A percentile compares a stretch with the other conserved stretches of the same genome.
These are phyloP conservation scores for Agapornis roseicollis DNA, from an alignment of 2,113 vertebrate genomes.

Conservation along the genomic window DNA sequence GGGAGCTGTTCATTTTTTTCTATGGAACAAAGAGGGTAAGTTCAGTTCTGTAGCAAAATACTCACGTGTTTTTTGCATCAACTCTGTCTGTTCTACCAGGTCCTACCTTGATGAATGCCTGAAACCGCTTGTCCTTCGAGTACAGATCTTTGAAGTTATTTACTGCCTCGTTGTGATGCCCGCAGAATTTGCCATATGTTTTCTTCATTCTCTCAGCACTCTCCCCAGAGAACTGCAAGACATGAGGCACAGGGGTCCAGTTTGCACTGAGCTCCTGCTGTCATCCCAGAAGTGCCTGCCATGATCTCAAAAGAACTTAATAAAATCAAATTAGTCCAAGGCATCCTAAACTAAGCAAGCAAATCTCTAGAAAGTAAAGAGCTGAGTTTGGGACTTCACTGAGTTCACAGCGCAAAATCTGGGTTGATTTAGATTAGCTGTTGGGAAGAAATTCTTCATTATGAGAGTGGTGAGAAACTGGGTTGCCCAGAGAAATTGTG, in stretches of 20 bases:
- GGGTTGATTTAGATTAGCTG: background rate
- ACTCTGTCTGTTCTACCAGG: background rate
- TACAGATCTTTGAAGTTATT: constrained; percentile 92
- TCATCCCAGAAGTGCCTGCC: background rate
- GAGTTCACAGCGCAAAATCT: background rate
- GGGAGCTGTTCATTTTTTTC: constrained; percentile 95
- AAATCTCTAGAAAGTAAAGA: background rate
- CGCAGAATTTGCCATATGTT: constrained; percentile 92
- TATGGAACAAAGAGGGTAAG: constrained; percentile 48
- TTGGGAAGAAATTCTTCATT: background rate
- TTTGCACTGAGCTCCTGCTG: background rate
- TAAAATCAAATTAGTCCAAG: background rate
- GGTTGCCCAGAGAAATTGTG: background rate
- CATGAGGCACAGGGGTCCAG: background rate
- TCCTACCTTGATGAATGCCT: constrained; percentile 92
- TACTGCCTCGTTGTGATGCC: constrained; percentile 93
- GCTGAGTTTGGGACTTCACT: background rate
- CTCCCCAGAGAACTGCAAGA: constrained; percentile 88
- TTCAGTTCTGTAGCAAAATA: background rate
- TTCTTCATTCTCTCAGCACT: constrained; percentile 88
- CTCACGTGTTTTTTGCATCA: fast-evolving
- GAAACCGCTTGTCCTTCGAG: constrained; percentile 92
- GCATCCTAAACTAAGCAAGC: background rate
- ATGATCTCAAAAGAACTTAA: background rate
- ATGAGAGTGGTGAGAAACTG: background rate